Conservation (phyloP, 2,888 invertebrate species). For the Anticlea derivata region DNA sequence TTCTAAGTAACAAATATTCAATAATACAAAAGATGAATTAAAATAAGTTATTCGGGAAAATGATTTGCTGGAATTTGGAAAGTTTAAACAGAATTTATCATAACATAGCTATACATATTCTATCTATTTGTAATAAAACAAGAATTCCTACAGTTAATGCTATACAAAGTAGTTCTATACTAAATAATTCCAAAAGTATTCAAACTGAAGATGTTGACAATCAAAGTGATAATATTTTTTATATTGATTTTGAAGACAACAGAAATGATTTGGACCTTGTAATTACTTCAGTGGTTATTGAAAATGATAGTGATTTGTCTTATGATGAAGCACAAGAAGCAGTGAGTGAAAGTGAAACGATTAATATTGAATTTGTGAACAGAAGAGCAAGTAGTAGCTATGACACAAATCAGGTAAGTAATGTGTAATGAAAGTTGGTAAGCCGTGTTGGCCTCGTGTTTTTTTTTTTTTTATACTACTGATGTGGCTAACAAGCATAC, state of each 20-base stretch:
- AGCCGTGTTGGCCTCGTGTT: too few relatives aligned
- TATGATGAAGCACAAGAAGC: neutral
- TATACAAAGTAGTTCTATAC: slow-evolving; percentile 44
- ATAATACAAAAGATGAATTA: neutral
- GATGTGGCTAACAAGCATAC: too few relatives aligned
- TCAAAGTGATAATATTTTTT: slow-evolving; percentile 14
- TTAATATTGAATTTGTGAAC: slow-evolving; percentile 7
- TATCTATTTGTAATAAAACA: slow-evolving; percentile 29
- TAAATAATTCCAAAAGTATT: slow-evolving; percentile 28
- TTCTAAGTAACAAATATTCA: too few relatives aligned
- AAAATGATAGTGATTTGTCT: neutral
- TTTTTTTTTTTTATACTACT: too few relatives aligned
- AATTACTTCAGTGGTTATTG: neutral
- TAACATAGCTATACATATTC: slow-evolving; percentile 1
- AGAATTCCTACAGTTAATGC: slow-evolving; percentile 42
- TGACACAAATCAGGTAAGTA: neutral
- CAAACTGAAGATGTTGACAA: slow-evolving; percentile 30
- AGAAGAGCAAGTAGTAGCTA: neutral
- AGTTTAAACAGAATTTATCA: slow-evolving; percentile 15
- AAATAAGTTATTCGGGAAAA: neutral
- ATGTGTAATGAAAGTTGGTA: too few relatives aligned
- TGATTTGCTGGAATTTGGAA: slow-evolving; percentile 14
- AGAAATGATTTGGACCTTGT: neutral
- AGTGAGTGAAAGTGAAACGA: neutral
- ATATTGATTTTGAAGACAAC: slow-evolving; percentile 13